Evolutionary conservation across 2,888 invertebrate genomes (phyloP).

Genomic region (Flexamia atlantica): DNA sequence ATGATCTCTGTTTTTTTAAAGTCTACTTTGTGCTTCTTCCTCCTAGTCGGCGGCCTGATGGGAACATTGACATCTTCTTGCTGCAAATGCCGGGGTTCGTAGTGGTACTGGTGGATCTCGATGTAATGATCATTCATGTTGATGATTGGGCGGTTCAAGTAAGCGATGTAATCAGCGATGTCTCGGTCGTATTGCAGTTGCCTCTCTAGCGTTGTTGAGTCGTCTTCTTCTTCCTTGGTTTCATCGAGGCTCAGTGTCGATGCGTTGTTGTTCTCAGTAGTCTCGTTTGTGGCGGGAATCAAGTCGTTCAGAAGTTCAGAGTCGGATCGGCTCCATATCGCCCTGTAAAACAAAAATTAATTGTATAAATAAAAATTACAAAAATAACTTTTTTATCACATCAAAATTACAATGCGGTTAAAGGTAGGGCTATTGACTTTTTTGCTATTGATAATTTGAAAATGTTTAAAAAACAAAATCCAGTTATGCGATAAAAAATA

Average conservation of each 20-base stretch:
- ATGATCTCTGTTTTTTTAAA: conserved; percentile 42
- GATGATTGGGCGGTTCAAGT: conserved; percentile 58
- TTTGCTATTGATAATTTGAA: no score
- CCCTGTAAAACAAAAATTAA: no score
- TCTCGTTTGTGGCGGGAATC: background rate
- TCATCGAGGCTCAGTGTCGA: conserved; percentile 19
- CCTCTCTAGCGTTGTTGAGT: background rate
- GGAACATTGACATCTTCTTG: conserved; percentile 22
- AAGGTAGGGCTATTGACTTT: no score
- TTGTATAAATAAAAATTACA: no score
- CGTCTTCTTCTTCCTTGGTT: background rate
- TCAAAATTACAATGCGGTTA: no score
- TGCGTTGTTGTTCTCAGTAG: conserved; percentile 8
- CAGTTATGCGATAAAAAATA: no score
- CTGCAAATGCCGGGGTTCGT: conserved; percentile 28
- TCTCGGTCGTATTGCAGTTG: conserved; percentile 47
- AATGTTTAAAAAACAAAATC: no score
- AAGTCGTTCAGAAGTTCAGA: conserved; percentile 46
- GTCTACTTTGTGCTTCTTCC: conserved; percentile 52
- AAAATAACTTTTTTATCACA: no score
- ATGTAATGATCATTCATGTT: conserved; percentile 63
- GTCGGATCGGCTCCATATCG: conserved; percentile 42
- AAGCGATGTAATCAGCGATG: conserved; percentile 56
- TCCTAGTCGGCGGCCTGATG: conserved; percentile 53
- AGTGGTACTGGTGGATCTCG: conserved; percentile 62